Base-by-base conservation (phyloP, 2,888 invertebrate genomes). In the Xestia sexstrigata region DNA sequence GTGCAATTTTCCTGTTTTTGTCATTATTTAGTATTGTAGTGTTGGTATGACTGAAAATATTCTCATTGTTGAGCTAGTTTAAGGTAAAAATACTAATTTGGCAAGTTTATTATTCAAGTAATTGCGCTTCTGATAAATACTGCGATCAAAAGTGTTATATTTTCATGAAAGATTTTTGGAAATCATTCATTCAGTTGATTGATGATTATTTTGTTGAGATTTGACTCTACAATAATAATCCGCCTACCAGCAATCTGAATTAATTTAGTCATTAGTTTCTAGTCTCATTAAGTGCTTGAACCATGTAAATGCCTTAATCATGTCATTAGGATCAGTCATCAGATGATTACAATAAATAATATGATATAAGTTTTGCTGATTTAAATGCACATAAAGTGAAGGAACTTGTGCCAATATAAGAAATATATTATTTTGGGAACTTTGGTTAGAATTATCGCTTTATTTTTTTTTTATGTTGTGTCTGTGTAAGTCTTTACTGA, bases 221-320 rank as follows among this genome's bases (percentile, higher is more conserved):
- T 52, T 26, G 8, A 58, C 30, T 73, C 47, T 52, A 55, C 67
- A 45, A 66, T 23, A 78, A 78, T 76, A 70, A 70, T 70, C 23
- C 42, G 39, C 65, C 52, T 74, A 76, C 52, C 79, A 78, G 47
- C 78, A 81, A 82, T 81, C 78, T 80, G 79, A 83, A 83, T 80
- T 74, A 76, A 79, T 82, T 87, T 87, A 88, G 88, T 88, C 88
- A 88, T 82, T 86, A 87, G 86, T 79, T 70, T 87, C 88, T 88
- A 88, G 87, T 88, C 87, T 87, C 82, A 83, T 79, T 80, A 87
- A 82, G 81, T 85, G 78, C 82, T 87, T 83, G 78, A 82, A 84
- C 72, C 78, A 71, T 74, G 77, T 68, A 73, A 78, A 83, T 85
- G 78, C 78, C 77, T 80, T 81, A 82, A 71, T 81, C 62, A 73